Base-by-base conservation (phyloP, 37 sponge, comb jelly and placozoan genomes). In the Bolinopsis microptera region DNA sequence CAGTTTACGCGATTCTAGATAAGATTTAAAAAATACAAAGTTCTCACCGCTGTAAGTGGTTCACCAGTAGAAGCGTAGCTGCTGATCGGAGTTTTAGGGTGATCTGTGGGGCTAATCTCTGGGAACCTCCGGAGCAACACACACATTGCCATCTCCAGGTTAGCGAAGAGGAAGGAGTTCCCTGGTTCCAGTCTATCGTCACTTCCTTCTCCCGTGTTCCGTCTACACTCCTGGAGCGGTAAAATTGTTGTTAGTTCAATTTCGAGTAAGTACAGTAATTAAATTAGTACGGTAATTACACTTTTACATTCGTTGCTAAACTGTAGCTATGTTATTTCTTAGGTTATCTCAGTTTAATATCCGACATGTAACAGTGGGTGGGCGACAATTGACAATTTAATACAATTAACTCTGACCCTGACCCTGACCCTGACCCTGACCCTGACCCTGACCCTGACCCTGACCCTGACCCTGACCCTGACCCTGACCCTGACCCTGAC, bases 71-170 rank as follows among this genome's bases (percentile, higher is more conserved):
- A 80, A 30, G 38, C 38, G 82, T 80, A 80, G 82, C 82, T 80
- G 82, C 38, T 36, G 82, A 80, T 80, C 22, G 38, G 35, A 23
- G 82, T 80, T 80, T 35, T 80, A 22, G 82, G 82, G 37, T 80
- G 82, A 37, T 80, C 82, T 3, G 82, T 35, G 3, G 82, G 82
- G 22, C 38, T 36, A 13, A 80, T 80, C 37, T 80, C 82, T 30
- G 82, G 82, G 82, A 80, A 80, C 9, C 82, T 33, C 38, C 82
- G 2, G 37, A 80, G 37, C 30, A 80, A 35, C 21, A 80, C 82
- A 80, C 82, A 80, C 82, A 80, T 80, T 9, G 32, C 82, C 82
- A 80, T 80, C 82, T 80, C 82, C 38, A 80, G 82, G 32, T 16
- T 30, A 1, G 36, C 82, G 37, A 80, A 80, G 3, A 80, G 82